Conservation (phyloP, 2,113 vertebrate genomes). For the Actinemys pallida region DNA sequence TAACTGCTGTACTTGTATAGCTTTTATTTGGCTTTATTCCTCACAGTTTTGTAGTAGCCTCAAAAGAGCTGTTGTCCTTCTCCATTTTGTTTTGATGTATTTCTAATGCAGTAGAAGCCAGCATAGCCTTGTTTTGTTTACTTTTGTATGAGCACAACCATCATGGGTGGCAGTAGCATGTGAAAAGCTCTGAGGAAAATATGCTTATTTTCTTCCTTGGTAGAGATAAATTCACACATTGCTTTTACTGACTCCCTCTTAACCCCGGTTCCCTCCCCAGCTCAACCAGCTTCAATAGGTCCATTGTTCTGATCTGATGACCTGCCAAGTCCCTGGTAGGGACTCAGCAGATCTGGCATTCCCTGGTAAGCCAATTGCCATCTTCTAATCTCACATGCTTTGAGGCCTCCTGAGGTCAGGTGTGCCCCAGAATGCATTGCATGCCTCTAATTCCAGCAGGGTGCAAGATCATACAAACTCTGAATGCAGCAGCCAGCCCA, state of each 20-base stretch:
- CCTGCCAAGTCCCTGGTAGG: not conserved
- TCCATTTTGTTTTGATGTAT: not conserved
- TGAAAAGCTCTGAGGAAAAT: not conserved
- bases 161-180: not conserved
- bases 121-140: not conserved
- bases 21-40: not conserved
- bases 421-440: not conserved
- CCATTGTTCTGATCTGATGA: not conserved
- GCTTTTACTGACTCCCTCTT: not conserved
- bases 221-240: not conserved
- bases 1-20: not conserved
- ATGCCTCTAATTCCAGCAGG: not conserved
- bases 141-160: not conserved
- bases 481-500: not conserved
- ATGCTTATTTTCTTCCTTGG: not conserved
- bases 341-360: not conserved
- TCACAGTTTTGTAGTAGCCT: not conserved
- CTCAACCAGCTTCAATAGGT: not conserved
- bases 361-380: not conserved
- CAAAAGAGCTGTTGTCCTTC: not conserved
- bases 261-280: not conserved
- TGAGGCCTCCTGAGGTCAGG: not conserved
- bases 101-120: not conserved
- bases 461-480: not conserved
- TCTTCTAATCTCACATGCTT: not conserved